Evolutionary conservation across 2,888 invertebrate species (phyloP), one percentile per base, ranked within the genome.

Genomic region (Lithophane semibrunnea): DNA sequence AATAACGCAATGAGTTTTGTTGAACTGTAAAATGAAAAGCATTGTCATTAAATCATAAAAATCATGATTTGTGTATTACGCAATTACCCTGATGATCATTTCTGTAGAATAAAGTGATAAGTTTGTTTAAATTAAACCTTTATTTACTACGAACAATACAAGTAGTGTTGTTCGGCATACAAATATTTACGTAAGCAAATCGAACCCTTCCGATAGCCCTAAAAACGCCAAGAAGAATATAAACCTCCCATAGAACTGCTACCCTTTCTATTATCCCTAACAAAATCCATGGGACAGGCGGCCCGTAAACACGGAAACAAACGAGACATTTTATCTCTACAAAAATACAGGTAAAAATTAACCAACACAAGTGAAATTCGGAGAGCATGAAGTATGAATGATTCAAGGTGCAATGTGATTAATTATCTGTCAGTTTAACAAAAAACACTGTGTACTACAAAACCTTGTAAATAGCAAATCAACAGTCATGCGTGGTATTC

Each of bases 281-380:
- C 74, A 56, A 66, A 86, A 69, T 73, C 84, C 83, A 86, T 66
- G 42, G 63, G 79, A 83, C 86, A 74, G 79, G 71, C 24, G 18
- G n/a, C 58, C 60, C 84, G 84, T 84, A 86, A 84, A 86, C 67
- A 83, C 49, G 65, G 52, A 60, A 84, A 86, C 68, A 70, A 64
- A 84, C 54, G 84, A 84, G 58, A 74, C 80, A 70, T 79, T 83
- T 84, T 84, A 84, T 84, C 84, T 66, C 74, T 24, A 74, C 83
- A 64, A 72, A 83, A 84, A 86, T 67, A 72, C 84, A 83, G 74
- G 86, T 83, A 84, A 86, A 83, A 87, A 88, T 87, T 83, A 87
- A 78, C 74, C 65, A 66, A 69, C 74, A 76, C 68, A 75, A 63
- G 65, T 66, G 63, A 65, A 71, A 61, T 73, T 47, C 21, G 1